A percentile compares a stretch with the other conserved stretches of the same genome.
Conservation (phyloP, 2,888 invertebrate genomes). For the Abscondita cerata region DNA sequence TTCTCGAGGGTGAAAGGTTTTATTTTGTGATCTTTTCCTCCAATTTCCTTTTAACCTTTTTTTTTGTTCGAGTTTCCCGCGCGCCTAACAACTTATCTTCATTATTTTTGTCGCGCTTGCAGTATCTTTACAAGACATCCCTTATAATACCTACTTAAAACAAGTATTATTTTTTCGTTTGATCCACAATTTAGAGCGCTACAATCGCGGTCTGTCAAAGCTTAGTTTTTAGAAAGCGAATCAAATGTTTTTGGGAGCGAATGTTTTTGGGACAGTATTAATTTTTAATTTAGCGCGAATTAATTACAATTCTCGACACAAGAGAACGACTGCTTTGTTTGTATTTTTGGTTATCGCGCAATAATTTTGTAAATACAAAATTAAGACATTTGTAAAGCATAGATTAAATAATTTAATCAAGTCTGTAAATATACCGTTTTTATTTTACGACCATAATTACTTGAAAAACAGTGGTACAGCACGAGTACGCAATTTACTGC, state of each 20-base stretch:
- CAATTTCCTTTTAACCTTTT: conserved; percentile 39
- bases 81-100: conserved; percentile 39
- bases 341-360: too few species aligned
- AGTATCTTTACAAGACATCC: neutral
- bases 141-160: too few species aligned
- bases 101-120: conserved; percentile 32
- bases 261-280: too few species aligned
- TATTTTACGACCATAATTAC: conserved; percentile 39
- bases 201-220: too few species aligned
- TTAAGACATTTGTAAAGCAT: conserved; percentile 25
- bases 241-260: too few species aligned
- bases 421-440: conserved; percentile 36
- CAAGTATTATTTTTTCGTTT: too few species aligned
- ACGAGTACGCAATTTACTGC: conserved; percentile 38
- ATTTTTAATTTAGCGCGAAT: too few species aligned
- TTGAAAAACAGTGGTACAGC: conserved; percentile 33
- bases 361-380: conserved; percentile 18
- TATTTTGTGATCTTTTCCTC: conserved; percentile 36
- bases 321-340: too few species aligned
- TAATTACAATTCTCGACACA: too few species aligned
- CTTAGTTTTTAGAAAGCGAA: too few species aligned
- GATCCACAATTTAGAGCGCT: too few species aligned
- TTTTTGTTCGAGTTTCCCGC: conserved; percentile 29
- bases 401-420: conserved; percentile 37
- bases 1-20: conserved; percentile 38